Conservation (phyloP, 2,797 vertebrate species). For the Rhinoraja longicauda region DNA sequence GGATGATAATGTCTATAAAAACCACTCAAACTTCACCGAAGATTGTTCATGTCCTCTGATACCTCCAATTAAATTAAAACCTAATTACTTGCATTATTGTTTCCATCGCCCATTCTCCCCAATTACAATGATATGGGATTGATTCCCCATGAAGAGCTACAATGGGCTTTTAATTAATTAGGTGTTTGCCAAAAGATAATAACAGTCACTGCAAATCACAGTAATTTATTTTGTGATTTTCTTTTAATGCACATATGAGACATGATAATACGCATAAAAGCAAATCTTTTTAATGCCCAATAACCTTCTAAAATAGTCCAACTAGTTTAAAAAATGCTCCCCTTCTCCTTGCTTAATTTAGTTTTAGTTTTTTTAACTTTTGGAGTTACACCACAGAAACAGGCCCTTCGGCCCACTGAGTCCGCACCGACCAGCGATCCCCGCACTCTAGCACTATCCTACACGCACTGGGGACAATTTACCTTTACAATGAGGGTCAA, state of each 20-base stretch:
- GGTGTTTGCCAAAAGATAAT: background rate
- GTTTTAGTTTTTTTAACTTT: too few species aligned
- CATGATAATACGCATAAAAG: background rate
- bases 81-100: constrained; percentile 18
- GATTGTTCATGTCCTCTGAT: background rate
- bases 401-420: too few species aligned
- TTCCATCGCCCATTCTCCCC: background rate
- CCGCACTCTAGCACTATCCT: too few species aligned
- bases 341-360: background rate
- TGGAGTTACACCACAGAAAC: too few species aligned
- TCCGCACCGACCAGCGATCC: too few species aligned
- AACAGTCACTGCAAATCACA: background rate
- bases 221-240: background rate
- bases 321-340: background rate
- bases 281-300: background rate
- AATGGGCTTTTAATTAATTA: background rate
- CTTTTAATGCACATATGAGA: background rate
- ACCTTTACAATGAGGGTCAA: too few species aligned
- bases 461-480: too few species aligned
- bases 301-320: background rate
- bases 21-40: background rate
- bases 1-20: background rate
- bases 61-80: background rate
- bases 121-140: background rate
- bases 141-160: constrained; percentile 3